These are phyloP conservation scores for Archilochus colubris DNA, from an alignment of 2,113 vertebrate species.

Conservation along the genomic window DNA sequence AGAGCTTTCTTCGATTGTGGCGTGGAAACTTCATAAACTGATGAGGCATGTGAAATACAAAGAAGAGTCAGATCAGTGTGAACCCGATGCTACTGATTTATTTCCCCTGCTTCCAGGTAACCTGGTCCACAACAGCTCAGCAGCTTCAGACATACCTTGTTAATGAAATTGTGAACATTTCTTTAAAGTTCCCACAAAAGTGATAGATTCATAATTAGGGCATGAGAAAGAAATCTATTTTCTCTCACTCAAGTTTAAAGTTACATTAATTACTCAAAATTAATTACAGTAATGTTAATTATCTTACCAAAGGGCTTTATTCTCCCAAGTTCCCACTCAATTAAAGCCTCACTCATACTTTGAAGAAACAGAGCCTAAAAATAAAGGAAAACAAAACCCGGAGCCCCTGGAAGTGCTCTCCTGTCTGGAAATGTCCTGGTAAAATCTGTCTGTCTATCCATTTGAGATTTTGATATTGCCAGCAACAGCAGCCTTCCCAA, in stretches of 20 bases:
- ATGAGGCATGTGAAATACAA: not conserved
- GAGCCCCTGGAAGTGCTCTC: not conserved
- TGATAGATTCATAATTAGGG: conserved; percentile 1
- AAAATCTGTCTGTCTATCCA: not conserved
- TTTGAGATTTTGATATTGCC: not conserved
- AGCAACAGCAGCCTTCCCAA: not conserved
- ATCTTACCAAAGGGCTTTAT: conserved; percentile 26
- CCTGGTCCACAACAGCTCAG: not conserved
- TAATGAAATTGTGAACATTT: not conserved
- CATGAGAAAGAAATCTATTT: not conserved
- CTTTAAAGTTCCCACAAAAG: not conserved
- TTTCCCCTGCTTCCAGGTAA: not conserved
- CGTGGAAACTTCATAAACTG: conserved; percentile 15
- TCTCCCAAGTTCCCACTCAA: not conserved
- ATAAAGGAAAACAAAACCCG: conserved; percentile 2
- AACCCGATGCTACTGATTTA: not conserved
- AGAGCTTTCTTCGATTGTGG: not conserved
- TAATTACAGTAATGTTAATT: conserved; percentile 51
- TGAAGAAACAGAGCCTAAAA: conserved; percentile 24
- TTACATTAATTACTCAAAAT: conserved; percentile 52
- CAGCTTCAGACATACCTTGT: not conserved
- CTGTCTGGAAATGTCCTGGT: not conserved
- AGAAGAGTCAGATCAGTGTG: not conserved
- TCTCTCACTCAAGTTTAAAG: conserved; percentile 33
- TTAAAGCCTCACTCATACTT: not conserved